Base-by-base conservation (phyloP, 2,888 invertebrate genomes). In the Amitus sp. region DNA sequence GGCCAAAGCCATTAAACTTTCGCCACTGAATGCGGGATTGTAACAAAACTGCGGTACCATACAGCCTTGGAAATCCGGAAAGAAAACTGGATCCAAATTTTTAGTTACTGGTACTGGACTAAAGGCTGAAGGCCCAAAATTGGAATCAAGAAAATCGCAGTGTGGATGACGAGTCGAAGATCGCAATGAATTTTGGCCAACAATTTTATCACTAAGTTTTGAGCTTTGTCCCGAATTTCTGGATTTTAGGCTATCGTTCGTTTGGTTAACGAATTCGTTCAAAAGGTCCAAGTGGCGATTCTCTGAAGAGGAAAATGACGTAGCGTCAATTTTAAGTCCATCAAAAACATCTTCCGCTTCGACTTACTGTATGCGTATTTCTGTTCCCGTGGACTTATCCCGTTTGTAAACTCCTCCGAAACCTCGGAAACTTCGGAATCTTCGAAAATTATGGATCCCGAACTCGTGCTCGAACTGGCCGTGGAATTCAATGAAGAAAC, bases 191-290 rank as follows among this genome's bases (percentile, higher is more conserved):
- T 39, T 7, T 12, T 23, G 23, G 2, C 1, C 27, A 23, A 12
- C 43, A 6, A 2, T 23, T 23, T 43, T 13, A n/a, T 3, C 4
- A 4, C 13, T 19, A 2, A 20, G 19, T 20, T 42, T 42, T n/a
- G n/a, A 34, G 10, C 13, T 10, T 18, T 20, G 9, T 9, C 20
- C 42, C 6, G 19, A 19, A n/a, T 40, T 30, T n/a, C 30, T n/a
- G 30, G n/a, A 30, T 37, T 37, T 37, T 13, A 2, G 10, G 23
- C 3, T 5, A 7, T 2, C 20, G 19, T 18, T 40, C 1, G 54
- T 52, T 65, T 65, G 57, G 12, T 65, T 55, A 1, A 65, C 65
- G 6, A 65, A 55, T 9, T 65, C 47, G 12, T 34, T 61, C 2
- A 62, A 40, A 34, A 59, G 46, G 17, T 62, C 59, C 37, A 62